These are phyloP conservation scores for Apistogramma diplotaenia DNA, from an alignment of 2,113 vertebrate species.

Conservation along the genomic window DNA sequence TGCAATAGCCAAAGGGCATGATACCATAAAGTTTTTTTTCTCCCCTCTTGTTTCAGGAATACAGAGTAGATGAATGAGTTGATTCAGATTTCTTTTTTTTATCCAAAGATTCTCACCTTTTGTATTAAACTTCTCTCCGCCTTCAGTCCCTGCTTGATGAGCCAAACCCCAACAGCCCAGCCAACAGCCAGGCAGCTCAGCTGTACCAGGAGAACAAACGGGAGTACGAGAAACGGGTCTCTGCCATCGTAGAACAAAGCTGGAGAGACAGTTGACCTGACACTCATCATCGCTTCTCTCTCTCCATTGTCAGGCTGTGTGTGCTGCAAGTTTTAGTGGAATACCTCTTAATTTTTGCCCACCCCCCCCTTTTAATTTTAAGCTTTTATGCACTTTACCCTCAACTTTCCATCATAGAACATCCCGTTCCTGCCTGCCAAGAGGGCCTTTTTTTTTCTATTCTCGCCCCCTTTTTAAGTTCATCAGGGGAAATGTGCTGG, in stretches of 20 bases:
- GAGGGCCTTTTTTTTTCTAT: conserved; percentile 49
- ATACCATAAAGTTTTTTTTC: not conserved
- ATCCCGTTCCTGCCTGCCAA: not conserved
- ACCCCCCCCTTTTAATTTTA: conserved; percentile 70
- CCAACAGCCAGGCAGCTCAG: conserved; percentile 98
- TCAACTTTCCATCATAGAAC: conserved; percentile 44
- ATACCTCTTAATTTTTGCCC: conserved; percentile 55
- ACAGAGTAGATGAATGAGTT: not conserved
- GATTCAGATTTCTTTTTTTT: not conserved
- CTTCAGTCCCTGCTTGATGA: conserved; percentile 94
- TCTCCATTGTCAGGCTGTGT: conserved; percentile 51
- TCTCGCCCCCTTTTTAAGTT: conserved; percentile 25
- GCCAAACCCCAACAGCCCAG: conserved; percentile 97
- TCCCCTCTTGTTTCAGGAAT: not conserved
- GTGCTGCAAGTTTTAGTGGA: conserved; percentile 64
- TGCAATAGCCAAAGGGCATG: not conserved
- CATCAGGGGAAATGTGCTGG: conserved; percentile 52
- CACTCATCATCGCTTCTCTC: conserved; percentile 22
- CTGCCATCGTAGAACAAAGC: conserved; percentile 98
- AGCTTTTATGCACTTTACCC: conserved; percentile 81
- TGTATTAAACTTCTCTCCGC: not conserved
- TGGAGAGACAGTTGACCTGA: conserved; percentile 97
- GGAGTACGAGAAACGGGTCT: conserved; percentile 98
- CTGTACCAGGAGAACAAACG: conserved; percentile 99
- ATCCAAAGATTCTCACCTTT: not conserved